Evolutionary conservation across 2,888 invertebrate genomes (phyloP), one percentile per base, ranked within the genome.

Genomic region (Lymantria monacha): DNA sequence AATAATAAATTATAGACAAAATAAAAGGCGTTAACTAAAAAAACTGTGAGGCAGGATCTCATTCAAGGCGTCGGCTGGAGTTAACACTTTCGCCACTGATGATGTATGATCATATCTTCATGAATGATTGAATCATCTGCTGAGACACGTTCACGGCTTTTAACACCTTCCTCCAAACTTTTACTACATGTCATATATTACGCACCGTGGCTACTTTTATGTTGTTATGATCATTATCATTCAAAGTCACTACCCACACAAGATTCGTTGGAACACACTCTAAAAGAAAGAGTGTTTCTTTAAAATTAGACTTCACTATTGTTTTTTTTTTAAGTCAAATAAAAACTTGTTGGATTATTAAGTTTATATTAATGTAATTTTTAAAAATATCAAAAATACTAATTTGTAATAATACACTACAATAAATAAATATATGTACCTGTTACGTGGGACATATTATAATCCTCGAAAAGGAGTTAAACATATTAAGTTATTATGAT

Each of bases 41-140:
- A 81, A 76, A 72, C 56, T 63, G 57, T 63, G 70, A 70, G 69
- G 60, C 69, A 79, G 72, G 74, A 81, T 75, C 74, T 76, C 74
- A 84, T 85, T 81, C 79, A 81, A 73, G 71, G 71, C 63, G 71
- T 67, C 74, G 75, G 73, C 69, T 66, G 62, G 65, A 81, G 79
- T 83, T 87, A 83, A 87, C 87, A 87, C 87, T 87, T 88, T 88
- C 79, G 82, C 85, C 78, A 76, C 79, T 72, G 80, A 87, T 89
- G 90, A 89, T 89, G 86, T 85, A 88, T 81, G 88, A 86, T 87
- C 79, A 86, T 87, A 83, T 85, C 84, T 81, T 70, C 76, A 85
- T 89, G 89, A 90, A 87, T 88, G 89, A 90, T 90, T 85, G 89
- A 88, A 88, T 90, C 85, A 84, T 89, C 85, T 82, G 79, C 79